Percentiles rank a stretch among this genome's conserved stretches.
phyloP scores from a whole-genome alignment of 2,113 vertebrate species.

The Papio anubis region DNA sequence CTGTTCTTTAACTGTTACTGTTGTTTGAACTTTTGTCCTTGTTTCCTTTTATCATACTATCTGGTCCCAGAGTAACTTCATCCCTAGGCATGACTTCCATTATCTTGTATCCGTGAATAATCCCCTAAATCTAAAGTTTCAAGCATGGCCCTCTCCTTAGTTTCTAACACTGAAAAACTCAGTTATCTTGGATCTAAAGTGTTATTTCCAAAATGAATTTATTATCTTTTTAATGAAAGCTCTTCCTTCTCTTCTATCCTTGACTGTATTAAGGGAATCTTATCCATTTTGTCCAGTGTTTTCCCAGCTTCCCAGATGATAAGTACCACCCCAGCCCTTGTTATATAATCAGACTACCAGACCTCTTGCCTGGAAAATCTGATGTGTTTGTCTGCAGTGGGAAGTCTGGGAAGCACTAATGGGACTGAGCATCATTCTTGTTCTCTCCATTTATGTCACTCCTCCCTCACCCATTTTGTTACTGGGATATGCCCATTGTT shows the following conservation, averaged over 20 bases:
- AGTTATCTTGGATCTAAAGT: neutral
- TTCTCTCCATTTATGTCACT: neutral
- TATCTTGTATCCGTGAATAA: neutral
- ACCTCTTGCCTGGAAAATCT: neutral
- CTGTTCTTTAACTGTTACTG: neutral
- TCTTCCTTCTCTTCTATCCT: neutral
- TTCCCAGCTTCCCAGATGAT: neutral
- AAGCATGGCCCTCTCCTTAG: neutral
- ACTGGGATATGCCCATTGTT: neutral
- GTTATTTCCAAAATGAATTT: neutral
- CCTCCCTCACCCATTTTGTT: neutral
- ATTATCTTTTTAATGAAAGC: neutral
- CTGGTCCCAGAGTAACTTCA: neutral
- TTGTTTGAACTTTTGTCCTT: slow-evolving; percentile 6
- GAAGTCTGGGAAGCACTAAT: neutral
- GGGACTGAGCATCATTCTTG: neutral
- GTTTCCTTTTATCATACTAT: neutral
- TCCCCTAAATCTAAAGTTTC: slow-evolving; percentile 20
- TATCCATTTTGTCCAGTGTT: neutral
- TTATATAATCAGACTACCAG: neutral
- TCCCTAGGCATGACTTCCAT: neutral
- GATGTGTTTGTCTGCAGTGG: neutral
- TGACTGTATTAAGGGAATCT: neutral
- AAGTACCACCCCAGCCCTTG: neutral
- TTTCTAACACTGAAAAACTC: neutral